Conservation (phyloP, 2,888 invertebrate species). For the Pollenia griseotomentosa region DNA sequence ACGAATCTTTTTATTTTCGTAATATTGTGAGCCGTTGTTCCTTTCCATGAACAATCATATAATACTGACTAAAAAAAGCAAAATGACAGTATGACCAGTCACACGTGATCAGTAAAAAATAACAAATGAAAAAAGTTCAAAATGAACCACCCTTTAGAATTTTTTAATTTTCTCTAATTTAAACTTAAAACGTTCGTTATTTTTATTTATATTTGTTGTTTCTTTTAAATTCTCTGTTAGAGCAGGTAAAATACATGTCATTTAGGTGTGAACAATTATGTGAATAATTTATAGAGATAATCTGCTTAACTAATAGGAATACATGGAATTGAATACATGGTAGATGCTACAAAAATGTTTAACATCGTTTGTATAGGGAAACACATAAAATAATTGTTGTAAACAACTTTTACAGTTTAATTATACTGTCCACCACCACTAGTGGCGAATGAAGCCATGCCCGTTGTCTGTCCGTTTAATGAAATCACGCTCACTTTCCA, state of each 20-base stretch:
- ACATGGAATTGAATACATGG: background rate
- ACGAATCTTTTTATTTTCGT: too few species aligned
- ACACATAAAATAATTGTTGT: background rate
- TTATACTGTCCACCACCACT: too few species aligned
- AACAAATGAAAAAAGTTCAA: too few species aligned
- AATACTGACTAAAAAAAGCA: too few species aligned
- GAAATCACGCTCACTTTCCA: too few species aligned
- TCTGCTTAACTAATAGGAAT: constrained; percentile 35
- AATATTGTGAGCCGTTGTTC: too few species aligned
- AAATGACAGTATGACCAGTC: too few species aligned
- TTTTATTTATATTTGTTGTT: constrained; percentile 9
- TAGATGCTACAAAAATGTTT: background rate
- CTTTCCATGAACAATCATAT: too few species aligned
- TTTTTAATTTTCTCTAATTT: background rate
- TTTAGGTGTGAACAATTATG: constrained; percentile 54
- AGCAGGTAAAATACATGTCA: constrained; percentile 51
- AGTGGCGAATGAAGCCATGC: too few species aligned
- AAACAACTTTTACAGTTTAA: background rate
- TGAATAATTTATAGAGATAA: constrained; percentile 53
- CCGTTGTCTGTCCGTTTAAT: too few species aligned
- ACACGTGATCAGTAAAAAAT: too few species aligned
- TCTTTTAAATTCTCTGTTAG: constrained; percentile 1
- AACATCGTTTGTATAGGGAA: background rate
- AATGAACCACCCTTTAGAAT: too few species aligned
- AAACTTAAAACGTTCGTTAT: constrained; percentile 41